Conservation (phyloP, 2,113 vertebrate genomes). For the Aix galericulata region DNA sequence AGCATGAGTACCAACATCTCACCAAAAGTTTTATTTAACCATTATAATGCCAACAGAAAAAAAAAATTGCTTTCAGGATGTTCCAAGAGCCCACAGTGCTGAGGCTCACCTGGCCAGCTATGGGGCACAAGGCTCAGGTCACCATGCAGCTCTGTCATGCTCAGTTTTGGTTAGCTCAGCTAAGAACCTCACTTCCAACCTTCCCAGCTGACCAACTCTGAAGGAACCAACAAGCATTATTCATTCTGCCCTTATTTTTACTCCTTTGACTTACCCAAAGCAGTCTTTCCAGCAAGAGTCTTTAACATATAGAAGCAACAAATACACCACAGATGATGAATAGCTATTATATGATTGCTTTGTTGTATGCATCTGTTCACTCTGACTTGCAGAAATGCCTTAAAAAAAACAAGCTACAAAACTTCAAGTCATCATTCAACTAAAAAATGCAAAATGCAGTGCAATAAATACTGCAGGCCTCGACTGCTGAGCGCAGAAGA, state of each 20-base stretch:
- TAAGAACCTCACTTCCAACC: neutral
- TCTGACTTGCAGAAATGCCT: neutral
- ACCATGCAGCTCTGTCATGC: neutral
- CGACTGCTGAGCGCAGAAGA: neutral
- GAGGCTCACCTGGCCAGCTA: neutral
- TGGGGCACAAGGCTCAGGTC: neutral
- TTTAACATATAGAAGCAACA: neutral
- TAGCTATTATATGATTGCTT: neutral
- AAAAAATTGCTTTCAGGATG: neutral
- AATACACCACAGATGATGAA: neutral
- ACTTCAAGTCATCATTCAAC: neutral
- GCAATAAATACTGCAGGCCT: neutral
- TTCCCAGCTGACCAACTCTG: neutral
- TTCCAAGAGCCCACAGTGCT: neutral
- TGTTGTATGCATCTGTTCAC: neutral
- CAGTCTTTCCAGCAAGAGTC: neutral
- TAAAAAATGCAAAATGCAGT: neutral
- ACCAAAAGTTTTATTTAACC: fast-evolving
- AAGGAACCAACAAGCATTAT: neutral
- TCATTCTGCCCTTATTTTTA: neutral
- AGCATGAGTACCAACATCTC: neutral
- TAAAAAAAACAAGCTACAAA: neutral
- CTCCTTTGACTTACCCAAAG: neutral
- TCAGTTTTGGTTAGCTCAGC: neutral
- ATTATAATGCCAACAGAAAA: neutral